Base-by-base conservation (phyloP, 2,888 invertebrate genomes). In the Hirudinaria manillensis region DNA sequence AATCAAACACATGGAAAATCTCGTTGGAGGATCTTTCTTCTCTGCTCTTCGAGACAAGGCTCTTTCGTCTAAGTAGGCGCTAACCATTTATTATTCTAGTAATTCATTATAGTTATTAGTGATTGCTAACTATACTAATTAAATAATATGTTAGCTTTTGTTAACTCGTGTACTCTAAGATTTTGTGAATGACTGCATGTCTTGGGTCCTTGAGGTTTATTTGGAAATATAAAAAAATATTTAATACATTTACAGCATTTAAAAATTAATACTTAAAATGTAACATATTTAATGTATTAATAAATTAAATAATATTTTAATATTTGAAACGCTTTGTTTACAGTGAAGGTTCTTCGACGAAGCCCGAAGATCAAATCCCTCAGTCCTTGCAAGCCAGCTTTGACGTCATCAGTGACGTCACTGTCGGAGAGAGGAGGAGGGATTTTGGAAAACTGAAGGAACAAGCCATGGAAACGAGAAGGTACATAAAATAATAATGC, bases 21-120 rank as follows among this genome's bases (percentile, higher is more conserved):
- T 68, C 10, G 68, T 68, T 32, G 68, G 68, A 4, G 32, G 36
- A 1, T 36, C 32, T 10, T 68, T 68, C 36, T 68, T 68, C 36
- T 34, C 32, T 68, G 36, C 32, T 10, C 36, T 68, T 32, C 32
- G 36, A 68, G 68, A 68, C n/a, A 68, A 68, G 36, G 61, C 61
- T 29, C 61, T 61, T 61, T 61, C 61, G 61, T 61, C 61, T 6
- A 61, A 61, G 61, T 61, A 61, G 10, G 61, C 10, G 16, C 10
- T 45, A 16, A 45, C 13, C 13, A n/a, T n/a, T 45, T 16, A 45
- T 6, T 45, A 45, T 7, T 10, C 16, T 16, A 10, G 1, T 7
- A 45, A 45, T 45, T 45, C 13, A 45, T 45, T 45, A 45, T 45
- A 16, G n/a, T n/a, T n/a, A n/a, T n/a, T n/a, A n/a, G n/a, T n/a